Evolutionary conservation across 2,113 vertebrate species (phyloP).

Genomic region (Oenanthe oenanthe): DNA sequence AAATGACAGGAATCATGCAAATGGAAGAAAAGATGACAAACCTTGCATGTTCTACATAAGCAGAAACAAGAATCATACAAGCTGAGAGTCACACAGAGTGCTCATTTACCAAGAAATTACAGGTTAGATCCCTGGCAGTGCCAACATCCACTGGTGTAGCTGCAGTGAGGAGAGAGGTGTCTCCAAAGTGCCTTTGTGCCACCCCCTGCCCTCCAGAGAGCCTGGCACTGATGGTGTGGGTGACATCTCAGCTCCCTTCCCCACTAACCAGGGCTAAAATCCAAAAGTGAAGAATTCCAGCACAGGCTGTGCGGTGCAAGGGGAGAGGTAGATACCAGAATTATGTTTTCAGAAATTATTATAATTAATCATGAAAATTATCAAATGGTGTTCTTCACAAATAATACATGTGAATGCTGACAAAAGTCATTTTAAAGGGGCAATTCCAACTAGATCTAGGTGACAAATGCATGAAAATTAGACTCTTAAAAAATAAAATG

Average conservation of each 20-base stretch:
- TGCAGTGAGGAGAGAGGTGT: neutral
- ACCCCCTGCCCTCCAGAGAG: neutral
- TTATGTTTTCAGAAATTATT: neutral
- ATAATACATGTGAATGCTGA: neutral
- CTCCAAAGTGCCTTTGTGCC: neutral
- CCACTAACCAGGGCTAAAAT: neutral
- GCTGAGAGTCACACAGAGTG: neutral
- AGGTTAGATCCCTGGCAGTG: neutral
- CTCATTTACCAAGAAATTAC: neutral
- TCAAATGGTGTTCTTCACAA: neutral
- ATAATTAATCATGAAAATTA: neutral
- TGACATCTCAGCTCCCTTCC: neutral
- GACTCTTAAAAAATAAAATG: neutral
- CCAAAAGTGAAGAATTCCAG: neutral
- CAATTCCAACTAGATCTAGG: neutral
- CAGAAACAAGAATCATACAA: neutral
- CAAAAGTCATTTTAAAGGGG: neutral
- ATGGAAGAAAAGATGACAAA: slow-evolving; percentile 3
- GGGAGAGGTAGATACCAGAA: neutral
- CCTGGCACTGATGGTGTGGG: neutral
- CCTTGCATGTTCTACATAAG: neutral
- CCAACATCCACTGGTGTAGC: neutral
- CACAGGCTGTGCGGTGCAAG: neutral
- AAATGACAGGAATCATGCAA: slow-evolving; percentile 18
- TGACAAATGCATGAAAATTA: neutral